Evolutionary conservation across 92 coral and sea anemone genomes (phyloP).

Genomic region (Zoanthus sansibaricus): DNA sequence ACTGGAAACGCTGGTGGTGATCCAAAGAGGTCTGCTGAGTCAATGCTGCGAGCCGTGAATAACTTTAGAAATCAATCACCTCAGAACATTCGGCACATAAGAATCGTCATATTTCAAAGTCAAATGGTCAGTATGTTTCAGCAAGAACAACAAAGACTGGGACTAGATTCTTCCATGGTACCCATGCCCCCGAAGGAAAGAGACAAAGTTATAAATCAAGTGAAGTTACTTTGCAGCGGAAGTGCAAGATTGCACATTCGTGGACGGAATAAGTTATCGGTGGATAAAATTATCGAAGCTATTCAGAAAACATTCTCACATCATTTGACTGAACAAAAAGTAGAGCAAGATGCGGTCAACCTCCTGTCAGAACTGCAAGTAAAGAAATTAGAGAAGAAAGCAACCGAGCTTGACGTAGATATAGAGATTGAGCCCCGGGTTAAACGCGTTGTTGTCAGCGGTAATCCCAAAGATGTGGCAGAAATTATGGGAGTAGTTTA

Average conservation of each 20-base stretch:
- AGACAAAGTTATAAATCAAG: not conserved
- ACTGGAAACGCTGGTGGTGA: conserved; percentile 66
- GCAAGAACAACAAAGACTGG: conserved; percentile 50
- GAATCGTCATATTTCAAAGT: conserved; percentile 68
- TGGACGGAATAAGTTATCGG: conserved; percentile 18
- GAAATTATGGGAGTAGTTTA: conserved; percentile 66
- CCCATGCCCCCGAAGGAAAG: not conserved
- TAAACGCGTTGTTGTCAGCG: conserved; percentile 72
- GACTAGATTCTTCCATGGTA: not conserved
- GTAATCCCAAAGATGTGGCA: conserved; percentile 69
- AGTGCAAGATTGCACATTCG: conserved; percentile 26
- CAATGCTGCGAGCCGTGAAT: conserved; percentile 62
- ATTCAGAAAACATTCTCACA: conserved; percentile 42
- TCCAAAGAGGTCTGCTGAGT: conserved; percentile 57
- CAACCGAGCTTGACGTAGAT: conserved; percentile 65
- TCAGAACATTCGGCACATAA: conserved; percentile 53
- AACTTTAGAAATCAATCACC: conserved; percentile 37
- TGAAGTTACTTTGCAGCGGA: not conserved
- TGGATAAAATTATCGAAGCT: conserved; percentile 22
- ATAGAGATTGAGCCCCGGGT: conserved; percentile 61
- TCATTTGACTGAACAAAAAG: conserved; percentile 63
- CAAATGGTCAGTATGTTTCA: conserved; percentile 61
- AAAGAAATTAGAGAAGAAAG: conserved; percentile 44
- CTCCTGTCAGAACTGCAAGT: conserved; percentile 62
- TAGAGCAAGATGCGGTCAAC: conserved; percentile 55